phyloP scores from a whole-genome alignment of 2,888 invertebrate genomes.

The Agrochola litura region DNA sequence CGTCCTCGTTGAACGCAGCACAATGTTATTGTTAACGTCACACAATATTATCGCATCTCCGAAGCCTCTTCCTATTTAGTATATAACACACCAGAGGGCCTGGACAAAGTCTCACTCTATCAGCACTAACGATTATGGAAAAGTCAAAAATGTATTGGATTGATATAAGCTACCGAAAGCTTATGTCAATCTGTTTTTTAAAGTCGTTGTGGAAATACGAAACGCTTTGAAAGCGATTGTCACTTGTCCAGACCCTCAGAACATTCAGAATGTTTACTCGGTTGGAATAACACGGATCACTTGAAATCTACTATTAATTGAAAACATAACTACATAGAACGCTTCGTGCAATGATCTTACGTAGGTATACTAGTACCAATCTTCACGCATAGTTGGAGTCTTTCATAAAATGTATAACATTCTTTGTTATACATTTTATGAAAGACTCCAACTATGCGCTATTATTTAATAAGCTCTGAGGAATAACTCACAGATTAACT shows the following conservation, averaged over 20 bases:
- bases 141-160: not conserved
- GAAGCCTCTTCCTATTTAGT: not conserved
- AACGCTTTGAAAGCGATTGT: not conserved
- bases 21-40: slow-evolving; percentile 29
- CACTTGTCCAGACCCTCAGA: no score
- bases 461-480: not conserved
- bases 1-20: slow-evolving; percentile 24
- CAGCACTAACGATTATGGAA: not conserved
- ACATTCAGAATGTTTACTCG: not conserved
- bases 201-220: not conserved
- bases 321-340: not conserved
- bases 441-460: no score
- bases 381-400: not conserved
- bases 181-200: not conserved
- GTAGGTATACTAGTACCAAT: not conserved
- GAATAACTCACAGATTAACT: slow-evolving; percentile 16
- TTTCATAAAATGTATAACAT: slow-evolving; percentile 2
- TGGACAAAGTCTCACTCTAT: no score
- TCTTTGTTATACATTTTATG: no score
- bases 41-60: not conserved
- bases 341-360: not conserved
- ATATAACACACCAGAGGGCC: no score
- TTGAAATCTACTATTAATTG: not conserved
- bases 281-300: not conserved
- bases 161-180: not conserved